Evolutionary conservation across 2,888 invertebrate species (phyloP), one percentile per base, ranked within the genome.

Genomic region (Agonopterix alstromeriana): DNA sequence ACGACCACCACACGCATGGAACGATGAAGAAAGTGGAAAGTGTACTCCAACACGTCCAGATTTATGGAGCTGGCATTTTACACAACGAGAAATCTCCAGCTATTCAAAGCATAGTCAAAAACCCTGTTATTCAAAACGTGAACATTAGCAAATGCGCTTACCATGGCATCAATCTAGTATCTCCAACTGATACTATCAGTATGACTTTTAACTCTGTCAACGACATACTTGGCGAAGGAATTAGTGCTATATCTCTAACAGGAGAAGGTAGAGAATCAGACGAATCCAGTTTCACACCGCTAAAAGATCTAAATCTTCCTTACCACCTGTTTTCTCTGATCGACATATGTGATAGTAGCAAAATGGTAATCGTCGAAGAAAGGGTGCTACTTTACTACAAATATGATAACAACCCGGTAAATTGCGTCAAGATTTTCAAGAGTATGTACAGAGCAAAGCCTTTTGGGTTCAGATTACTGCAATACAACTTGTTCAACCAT

Each of bases 351-450:
- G 97, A 98, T 70, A 95, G 98, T 1, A 94, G 94, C 48, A 99
- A 99, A 84, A 95, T 96, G 71, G 93, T 99, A 10, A 90, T 91
- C 1, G 92, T 99, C 1, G 95, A 97, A 74, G 97, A 98, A 70
- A 90, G 98, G 44, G 92, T 98, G 4, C 80, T 99, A 0, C 74
- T 99, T 12, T 99, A 98, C 74, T 98, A 98, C 81, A 99, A 98
- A 76, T 99, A 99, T 68, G 97, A 98, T 68, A 98, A 98, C 61
- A 93, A 94, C 74, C 97, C 98, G 0, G 96, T 98, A 0, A 99
- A 98, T 73, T 99, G 99, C 72, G 96, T 99, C 0, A 99, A 99
- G 81, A 97, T 98, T 60, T 98, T 99, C 73, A 94, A 94, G 49
- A 95, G 97, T 53, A 93, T 93, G 52, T 95, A 93, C 67, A 91